Evolutionary conservation across 2,888 invertebrate genomes (phyloP).

Genomic region (Leucophenga maculata): DNA sequence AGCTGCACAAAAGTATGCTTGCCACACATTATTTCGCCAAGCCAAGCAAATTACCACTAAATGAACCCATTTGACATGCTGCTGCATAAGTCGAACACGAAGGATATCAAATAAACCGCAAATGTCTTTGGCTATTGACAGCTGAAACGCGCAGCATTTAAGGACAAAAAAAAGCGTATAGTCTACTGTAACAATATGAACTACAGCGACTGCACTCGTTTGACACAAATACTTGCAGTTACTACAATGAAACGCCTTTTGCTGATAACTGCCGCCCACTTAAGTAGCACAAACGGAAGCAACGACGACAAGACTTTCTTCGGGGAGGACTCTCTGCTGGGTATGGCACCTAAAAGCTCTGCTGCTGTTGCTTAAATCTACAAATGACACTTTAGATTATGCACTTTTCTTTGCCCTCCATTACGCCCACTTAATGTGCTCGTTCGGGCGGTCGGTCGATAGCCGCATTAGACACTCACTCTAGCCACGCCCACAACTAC

Average conservation of each 20-base stretch:
- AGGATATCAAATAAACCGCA: too few relatives aligned
- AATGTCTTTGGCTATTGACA: too few relatives aligned
- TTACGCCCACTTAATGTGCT: neutral
- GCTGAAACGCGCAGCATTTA: too few relatives aligned
- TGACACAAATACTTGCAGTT: too few relatives aligned
- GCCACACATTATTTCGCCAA: too few relatives aligned
- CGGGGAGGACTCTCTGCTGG: neutral
- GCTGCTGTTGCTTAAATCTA: constrained; percentile 13
- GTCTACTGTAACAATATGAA: too few relatives aligned
- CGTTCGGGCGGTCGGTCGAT: neutral
- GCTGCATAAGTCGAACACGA: too few relatives aligned
- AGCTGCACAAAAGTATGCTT: too few relatives aligned
- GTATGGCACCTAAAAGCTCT: neutral
- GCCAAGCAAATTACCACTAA: constrained; percentile 15
- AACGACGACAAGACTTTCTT: neutral
- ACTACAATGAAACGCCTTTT: constrained; percentile 21
- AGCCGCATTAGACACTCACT: too few relatives aligned
- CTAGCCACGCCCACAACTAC: neutral
- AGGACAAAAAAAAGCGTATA: too few relatives aligned
- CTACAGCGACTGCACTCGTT: too few relatives aligned
- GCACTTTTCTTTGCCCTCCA: constrained; percentile 19
- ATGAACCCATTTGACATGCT: constrained; percentile 19
- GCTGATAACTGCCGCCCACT: constrained; percentile 13
- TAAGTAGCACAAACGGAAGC: constrained; percentile 1
- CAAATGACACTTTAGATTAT: constrained; percentile 40